Base-by-base conservation (phyloP, 2,113 vertebrate species). In the Nycticebus coucang region DNA sequence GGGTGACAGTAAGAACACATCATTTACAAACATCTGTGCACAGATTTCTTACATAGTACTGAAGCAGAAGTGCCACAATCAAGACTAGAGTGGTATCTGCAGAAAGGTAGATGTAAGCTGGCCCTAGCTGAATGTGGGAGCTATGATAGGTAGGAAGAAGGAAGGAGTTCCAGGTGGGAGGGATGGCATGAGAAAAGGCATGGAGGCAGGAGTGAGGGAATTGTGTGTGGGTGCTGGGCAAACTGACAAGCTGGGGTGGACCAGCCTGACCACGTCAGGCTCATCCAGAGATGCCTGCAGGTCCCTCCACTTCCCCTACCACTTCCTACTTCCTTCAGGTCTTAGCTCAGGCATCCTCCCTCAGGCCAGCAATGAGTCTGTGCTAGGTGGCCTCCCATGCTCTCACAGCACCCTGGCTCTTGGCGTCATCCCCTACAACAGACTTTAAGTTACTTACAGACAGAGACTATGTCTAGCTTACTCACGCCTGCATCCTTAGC, bases 201-300 rank as follows among this genome's bases (percentile, higher is more conserved):
- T 1, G 2, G 66, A 79, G 87, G 74, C 33, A 86, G 21, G 62
- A 94, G 45, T n/a, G 28, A n/a, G 50, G 37, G 26, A 37, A 41
- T 18, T 57, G 2, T 30, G 21, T 59, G 83, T 86, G 81, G 92
- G 74, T 11, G 5, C 85, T 14, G 14, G 85, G 19, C 95, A 93
- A 78, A 82, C 85, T n/a, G 18, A n/a, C 37, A 12, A 91, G 41
- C 91, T 74, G 74, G 81, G 50, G 28, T 37, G 71, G 84, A 83
- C 84, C 92, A 82, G 93, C 92, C 79, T 59, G 77, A 77, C 93
- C 37, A 62, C 92, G 37, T 18, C 59, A 22, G 60, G 59, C 64
- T 15, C 37, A 50, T 59, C 50, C 35, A 89, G 81, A 94, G 45
- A 62, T 59, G 18, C 26, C 21, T 12, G 68, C 82, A 18, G 8